These are phyloP conservation scores for Pangasianodon gigas DNA, from an alignment of 2,113 vertebrate genomes.

Conservation along the genomic window DNA sequence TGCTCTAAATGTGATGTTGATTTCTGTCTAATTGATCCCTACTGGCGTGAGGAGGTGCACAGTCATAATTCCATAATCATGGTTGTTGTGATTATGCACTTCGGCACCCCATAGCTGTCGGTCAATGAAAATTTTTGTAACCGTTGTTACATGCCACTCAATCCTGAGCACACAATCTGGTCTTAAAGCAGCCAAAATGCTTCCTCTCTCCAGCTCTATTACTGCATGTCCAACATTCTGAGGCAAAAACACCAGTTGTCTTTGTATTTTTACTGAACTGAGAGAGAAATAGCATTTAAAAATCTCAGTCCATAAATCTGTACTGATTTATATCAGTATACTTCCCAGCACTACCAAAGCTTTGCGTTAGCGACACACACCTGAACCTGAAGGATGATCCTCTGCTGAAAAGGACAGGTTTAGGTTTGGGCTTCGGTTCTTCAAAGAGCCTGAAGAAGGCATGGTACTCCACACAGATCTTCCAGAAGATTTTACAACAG, in stretches of 20 bases:
- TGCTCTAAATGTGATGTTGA: not conserved
- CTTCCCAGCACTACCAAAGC: not conserved
- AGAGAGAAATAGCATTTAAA: not conserved
- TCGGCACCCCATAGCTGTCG: not conserved
- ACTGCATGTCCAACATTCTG: not conserved
- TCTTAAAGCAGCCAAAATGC: not conserved
- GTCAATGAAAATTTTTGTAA: not conserved
- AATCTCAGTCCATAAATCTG: not conserved
- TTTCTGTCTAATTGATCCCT: not conserved
- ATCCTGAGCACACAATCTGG: not conserved
- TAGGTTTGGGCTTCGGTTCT: conserved; percentile 95
- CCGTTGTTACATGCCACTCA: not conserved
- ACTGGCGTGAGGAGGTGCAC: not conserved
- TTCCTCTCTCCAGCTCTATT: not conserved
- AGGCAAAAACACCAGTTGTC: not conserved
- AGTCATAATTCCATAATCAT: not conserved
- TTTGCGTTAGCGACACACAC: conserved; percentile 64
- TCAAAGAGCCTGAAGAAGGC: conserved; percentile 98
- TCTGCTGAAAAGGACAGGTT: conserved; percentile 91
- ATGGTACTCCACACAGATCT: conserved; percentile 97
- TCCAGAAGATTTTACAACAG: conserved; percentile 98
- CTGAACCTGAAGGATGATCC: conserved; percentile 99
- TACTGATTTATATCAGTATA: not conserved
- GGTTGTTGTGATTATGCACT: not conserved
- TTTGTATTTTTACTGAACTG: not conserved